Evolutionary conservation across 2,113 vertebrate genomes (phyloP).

Genomic region (Monopterus albus): DNA sequence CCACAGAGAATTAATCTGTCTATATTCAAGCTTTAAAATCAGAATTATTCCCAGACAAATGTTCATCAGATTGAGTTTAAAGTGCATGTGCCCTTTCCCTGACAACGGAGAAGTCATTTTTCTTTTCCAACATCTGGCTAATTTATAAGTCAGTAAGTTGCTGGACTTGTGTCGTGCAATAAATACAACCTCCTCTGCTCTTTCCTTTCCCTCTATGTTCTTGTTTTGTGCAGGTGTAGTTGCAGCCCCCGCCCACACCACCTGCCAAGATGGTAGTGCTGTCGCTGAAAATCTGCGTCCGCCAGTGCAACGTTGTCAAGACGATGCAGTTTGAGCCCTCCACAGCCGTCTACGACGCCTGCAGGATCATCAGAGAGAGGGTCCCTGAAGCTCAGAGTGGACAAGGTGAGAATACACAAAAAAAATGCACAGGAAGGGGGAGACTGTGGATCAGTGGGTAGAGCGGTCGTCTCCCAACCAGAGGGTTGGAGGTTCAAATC

Average conservation of each 20-base stretch:
- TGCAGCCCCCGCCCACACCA: conserved; percentile 16
- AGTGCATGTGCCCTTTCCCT: background rate
- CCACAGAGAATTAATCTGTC: background rate
- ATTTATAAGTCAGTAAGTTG: conserved; percentile 14
- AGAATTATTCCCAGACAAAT: background rate
- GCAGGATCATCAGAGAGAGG: conserved; percentile 92
- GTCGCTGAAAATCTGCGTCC: conserved; percentile 97
- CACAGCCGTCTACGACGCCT: conserved; percentile 94
- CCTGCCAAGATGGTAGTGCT: conserved; percentile 91
- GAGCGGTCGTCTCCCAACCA: too few species aligned
- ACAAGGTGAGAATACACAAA: conserved; percentile 84
- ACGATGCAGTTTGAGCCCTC: conserved; percentile 99
- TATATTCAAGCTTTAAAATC: background rate
- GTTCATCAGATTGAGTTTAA: background rate
- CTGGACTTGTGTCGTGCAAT: background rate
- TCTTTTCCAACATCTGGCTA: conserved; percentile 14
- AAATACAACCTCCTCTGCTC: background rate
- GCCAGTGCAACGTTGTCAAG: conserved; percentile 98
- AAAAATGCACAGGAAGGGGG: background rate
- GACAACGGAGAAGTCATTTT: background rate
- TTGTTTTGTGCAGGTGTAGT: conserved; percentile 57
- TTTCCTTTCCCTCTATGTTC: background rate
- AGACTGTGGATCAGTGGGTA: too few species aligned
- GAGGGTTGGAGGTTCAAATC: too few species aligned
- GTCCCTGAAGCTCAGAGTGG: conserved; percentile 95